phyloP scores from a whole-genome alignment of 2,888 invertebrate species.

The Archips xylosteana region DNA sequence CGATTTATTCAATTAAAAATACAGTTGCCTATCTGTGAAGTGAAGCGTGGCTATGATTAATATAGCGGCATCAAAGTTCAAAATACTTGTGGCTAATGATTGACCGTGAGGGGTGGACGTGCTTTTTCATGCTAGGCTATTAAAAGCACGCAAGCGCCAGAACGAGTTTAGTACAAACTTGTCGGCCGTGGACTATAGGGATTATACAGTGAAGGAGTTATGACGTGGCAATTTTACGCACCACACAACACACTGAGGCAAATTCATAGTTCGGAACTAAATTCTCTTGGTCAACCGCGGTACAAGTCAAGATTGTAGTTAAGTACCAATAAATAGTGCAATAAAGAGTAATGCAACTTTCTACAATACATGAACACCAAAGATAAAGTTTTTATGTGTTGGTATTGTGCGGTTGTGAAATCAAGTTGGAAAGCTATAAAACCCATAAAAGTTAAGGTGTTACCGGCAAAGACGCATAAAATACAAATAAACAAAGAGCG shows the following conservation, averaged over 20 bases:
- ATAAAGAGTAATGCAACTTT: constrained; percentile 10
- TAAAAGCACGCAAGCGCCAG: constrained; percentile 57
- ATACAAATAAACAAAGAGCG: constrained; percentile 38
- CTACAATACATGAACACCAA: constrained; percentile 10
- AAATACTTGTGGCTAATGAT: constrained; percentile 29
- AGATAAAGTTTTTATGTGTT: constrained; percentile 6
- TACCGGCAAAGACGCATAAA: constrained; percentile 13
- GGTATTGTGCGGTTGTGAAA: constrained; percentile 5
- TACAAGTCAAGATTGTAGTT: background rate
- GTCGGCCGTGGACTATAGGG: constrained; percentile 35
- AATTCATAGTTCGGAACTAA: background rate
- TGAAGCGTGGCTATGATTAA: constrained; percentile 38
- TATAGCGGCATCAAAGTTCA: constrained; percentile 39
- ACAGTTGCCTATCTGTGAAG: constrained; percentile 35
- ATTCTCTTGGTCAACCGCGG: background rate
- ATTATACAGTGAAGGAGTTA: constrained; percentile 25
- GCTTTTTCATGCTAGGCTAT: constrained; percentile 57
- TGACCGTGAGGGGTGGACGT: constrained; percentile 18
- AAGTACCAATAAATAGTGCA: background rate
- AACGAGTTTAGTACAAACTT: constrained; percentile 57
- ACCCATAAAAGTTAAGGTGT: constrained; percentile 19
- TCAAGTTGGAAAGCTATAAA: constrained; percentile 31
- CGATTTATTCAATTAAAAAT: constrained; percentile 32
- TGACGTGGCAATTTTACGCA: constrained; percentile 16
- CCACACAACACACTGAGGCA: background rate